Conservation (phyloP, 2,797 vertebrate species). For the Hemibagrus guttatus region DNA sequence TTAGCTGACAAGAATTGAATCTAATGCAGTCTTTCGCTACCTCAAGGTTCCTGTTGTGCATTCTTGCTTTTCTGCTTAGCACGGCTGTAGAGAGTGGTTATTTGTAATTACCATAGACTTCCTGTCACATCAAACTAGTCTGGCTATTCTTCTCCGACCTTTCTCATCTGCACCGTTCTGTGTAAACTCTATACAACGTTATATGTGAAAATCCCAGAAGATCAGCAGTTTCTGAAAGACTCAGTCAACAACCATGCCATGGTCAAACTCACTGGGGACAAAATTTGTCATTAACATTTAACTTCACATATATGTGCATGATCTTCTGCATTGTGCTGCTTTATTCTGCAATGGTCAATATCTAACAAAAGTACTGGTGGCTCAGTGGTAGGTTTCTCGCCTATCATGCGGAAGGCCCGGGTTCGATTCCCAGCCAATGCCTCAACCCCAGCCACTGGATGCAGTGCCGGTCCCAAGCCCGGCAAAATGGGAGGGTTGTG, state of each 20-base stretch:
- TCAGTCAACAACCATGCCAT: neutral
- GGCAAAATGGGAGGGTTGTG: no score
- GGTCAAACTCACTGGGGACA: neutral
- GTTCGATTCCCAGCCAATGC: no score
- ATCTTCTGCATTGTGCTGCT: neutral
- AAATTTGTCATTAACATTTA: neutral
- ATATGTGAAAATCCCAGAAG: neutral
- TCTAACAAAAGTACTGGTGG: no score
- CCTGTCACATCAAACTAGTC: neutral
- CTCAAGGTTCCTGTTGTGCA: neutral
- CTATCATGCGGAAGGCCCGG: no score
- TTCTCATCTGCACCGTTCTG: neutral
- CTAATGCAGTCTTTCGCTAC: no score
- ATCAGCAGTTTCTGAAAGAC: neutral
- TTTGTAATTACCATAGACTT: neutral
- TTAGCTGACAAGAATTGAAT: no score
- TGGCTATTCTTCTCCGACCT: neutral
- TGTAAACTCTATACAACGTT: neutral
- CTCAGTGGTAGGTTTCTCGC: no score
- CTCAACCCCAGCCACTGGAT: no score
- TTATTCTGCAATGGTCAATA: no score
- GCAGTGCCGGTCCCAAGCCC: no score
- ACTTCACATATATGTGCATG: neutral
- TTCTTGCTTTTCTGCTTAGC: neutral
- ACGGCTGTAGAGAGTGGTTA: neutral